Percentiles rank a stretch among this genome's conserved stretches.
Evolutionary conservation across 1,140 invertebrate genomes (phyloP).

Genomic region (Drosophila navojoa): DNA sequence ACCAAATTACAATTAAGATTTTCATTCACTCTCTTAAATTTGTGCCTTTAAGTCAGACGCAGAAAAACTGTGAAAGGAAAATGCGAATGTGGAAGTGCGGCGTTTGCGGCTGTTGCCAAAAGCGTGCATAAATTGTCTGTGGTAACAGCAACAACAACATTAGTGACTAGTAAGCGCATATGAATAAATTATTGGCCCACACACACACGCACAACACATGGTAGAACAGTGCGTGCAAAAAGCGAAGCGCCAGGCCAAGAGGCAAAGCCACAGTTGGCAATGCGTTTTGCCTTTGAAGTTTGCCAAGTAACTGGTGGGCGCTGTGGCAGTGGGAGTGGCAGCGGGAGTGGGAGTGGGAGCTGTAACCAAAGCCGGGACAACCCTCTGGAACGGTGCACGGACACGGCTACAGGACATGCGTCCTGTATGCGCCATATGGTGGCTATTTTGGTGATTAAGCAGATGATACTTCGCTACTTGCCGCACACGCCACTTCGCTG

Average conservation of each 20-base stretch:
- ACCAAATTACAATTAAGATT: background rate
- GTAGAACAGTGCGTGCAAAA: slow-evolving; percentile 69
- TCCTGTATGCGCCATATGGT: slow-evolving; percentile 72
- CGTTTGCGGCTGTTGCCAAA: slow-evolving; percentile 70
- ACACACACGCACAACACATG: slow-evolving; percentile 40
- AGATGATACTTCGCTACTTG: slow-evolving; percentile 67
- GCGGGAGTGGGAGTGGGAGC: background rate
- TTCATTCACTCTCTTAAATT: slow-evolving; percentile 18
- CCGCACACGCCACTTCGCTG: slow-evolving; percentile 35
- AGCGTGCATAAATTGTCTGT: slow-evolving; percentile 82
- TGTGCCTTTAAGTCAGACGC: slow-evolving; percentile 22
- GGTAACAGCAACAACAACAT: slow-evolving; percentile 68
- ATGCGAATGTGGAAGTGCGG: slow-evolving; percentile 45
- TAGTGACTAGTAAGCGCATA: slow-evolving; percentile 80
- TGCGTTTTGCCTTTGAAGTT: slow-evolving; percentile 58
- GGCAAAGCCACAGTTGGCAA: slow-evolving; percentile 17
- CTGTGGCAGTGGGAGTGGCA: background rate
- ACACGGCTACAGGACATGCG: slow-evolving; percentile 34
- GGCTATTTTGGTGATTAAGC: slow-evolving; percentile 83
- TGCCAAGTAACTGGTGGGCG: slow-evolving; percentile 32
- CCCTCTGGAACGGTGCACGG: slow-evolving; percentile 21
- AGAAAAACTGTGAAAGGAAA: slow-evolving; percentile 48
- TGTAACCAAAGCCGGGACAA: slow-evolving; percentile 23
- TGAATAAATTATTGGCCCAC: slow-evolving; percentile 80
- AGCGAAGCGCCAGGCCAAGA: slow-evolving; percentile 51